Conservation (phyloP, 2,797 vertebrate species). For the Enteromius mattozi region DNA sequence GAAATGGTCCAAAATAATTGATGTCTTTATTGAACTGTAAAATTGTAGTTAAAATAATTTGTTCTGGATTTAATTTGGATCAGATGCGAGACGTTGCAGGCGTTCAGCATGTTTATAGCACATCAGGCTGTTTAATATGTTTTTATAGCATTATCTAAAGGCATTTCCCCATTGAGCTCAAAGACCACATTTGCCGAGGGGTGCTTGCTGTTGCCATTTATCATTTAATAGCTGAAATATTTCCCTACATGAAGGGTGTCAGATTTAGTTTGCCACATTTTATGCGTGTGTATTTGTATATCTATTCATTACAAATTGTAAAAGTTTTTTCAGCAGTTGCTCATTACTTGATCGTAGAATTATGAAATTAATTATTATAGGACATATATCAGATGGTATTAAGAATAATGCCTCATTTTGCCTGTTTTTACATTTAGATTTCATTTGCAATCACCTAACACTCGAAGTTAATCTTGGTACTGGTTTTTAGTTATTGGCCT, state of each 20-base stretch:
- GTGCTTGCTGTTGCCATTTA: constrained; percentile 12
- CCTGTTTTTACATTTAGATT: background rate
- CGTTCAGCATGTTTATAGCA: constrained; percentile 34
- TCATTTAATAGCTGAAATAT: constrained; percentile 18
- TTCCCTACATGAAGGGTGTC: background rate
- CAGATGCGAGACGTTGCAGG: constrained; percentile 33
- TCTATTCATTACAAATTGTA: background rate
- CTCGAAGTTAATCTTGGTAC: background rate
- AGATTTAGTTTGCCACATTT: background rate
- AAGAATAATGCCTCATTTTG: background rate
- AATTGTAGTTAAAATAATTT: constrained; percentile 45
- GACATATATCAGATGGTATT: background rate
- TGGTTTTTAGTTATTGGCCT: background rate
- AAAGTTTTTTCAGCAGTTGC: background rate
- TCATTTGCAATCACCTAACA: background rate
- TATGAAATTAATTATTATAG: background rate
- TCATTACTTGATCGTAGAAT: background rate
- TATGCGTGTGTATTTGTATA: background rate
- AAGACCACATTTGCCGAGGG: background rate
- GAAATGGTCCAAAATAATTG: constrained; percentile 45
- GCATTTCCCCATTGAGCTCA: constrained; percentile 3
- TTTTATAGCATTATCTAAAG: constrained; percentile 35
- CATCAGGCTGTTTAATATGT: constrained; percentile 35
- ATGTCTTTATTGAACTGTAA: constrained; percentile 50
- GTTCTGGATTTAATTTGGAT: constrained; percentile 52